These are phyloP conservation scores for Lysandra coridon DNA, from an alignment of 2,888 invertebrate genomes.

Conservation along the genomic window DNA sequence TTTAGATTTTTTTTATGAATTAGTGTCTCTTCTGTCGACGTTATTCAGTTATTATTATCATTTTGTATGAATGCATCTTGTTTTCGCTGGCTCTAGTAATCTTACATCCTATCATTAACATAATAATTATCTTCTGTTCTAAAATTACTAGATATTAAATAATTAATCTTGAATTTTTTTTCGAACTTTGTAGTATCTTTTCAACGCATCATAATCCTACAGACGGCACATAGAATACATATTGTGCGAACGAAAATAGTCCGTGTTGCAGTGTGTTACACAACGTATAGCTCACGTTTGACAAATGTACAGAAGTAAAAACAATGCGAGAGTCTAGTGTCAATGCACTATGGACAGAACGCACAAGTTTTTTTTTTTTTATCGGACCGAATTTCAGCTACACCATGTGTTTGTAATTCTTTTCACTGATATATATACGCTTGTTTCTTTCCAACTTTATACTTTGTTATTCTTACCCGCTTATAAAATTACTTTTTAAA, in stretches of 20 bases:
- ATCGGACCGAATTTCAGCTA: not conserved
- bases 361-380: conserved; percentile 7
- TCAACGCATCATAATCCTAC: not conserved
- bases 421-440: not conserved
- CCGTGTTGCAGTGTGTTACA: not conserved
- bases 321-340: conserved; percentile 11
- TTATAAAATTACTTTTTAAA: not conserved
- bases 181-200: not conserved
- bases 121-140: too few species aligned
- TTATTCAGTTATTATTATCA: too few species aligned
- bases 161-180: too few species aligned
- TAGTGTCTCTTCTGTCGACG: too few species aligned
- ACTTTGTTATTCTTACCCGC: too few species aligned
- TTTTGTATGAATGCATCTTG: too few species aligned
- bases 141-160: too few species aligned
- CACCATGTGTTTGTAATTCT: not conserved
- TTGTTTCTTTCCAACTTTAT: not conserved
- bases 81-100: too few species aligned
- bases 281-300: not conserved
- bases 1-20: too few species aligned
- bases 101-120: too few species aligned
- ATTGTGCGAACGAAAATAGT: not conserved
- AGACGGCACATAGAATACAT: not conserved
- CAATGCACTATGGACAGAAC: conserved; percentile 8
- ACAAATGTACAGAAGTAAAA: conserved; percentile 24